Evolutionary conservation across 2,797 vertebrate species (phyloP).

Genomic region (Morus bassanus): DNA sequence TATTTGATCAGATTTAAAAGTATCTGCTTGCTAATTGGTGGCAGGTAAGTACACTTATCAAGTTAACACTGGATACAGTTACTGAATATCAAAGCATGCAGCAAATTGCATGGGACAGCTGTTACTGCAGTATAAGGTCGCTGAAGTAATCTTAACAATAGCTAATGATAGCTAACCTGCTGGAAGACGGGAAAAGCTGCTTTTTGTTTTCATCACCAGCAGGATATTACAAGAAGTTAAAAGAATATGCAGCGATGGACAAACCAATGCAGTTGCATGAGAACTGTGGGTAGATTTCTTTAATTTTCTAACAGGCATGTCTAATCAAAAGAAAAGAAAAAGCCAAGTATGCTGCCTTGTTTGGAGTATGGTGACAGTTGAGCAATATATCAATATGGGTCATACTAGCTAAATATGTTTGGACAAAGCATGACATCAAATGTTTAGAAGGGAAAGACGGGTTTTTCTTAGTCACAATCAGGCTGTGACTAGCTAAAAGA

Average conservation of each 20-base stretch:
- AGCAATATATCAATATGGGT: not conserved
- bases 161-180: not conserved
- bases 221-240: not conserved
- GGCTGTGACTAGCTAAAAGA: not conserved
- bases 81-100: not conserved
- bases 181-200: not conserved
- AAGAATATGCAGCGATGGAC: not conserved
- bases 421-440: not conserved
- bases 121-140: not conserved
- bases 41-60: not conserved
- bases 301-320: not conserved
- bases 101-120: not conserved
- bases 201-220: not conserved
- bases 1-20: not conserved
- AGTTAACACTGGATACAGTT: not conserved
- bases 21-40: not conserved
- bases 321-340: not conserved
- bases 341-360: rapidly evolving
- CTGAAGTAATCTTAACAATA: not conserved
- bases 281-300: not conserved
- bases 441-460: not conserved
- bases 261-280: not conserved
- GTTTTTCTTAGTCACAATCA: not conserved
- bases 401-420: not conserved
- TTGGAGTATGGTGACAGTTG: not conserved